Evolutionary conservation across 2,888 invertebrate species (phyloP), one percentile per base, ranked within the genome.

Genomic region (Drosophila mulleri): DNA sequence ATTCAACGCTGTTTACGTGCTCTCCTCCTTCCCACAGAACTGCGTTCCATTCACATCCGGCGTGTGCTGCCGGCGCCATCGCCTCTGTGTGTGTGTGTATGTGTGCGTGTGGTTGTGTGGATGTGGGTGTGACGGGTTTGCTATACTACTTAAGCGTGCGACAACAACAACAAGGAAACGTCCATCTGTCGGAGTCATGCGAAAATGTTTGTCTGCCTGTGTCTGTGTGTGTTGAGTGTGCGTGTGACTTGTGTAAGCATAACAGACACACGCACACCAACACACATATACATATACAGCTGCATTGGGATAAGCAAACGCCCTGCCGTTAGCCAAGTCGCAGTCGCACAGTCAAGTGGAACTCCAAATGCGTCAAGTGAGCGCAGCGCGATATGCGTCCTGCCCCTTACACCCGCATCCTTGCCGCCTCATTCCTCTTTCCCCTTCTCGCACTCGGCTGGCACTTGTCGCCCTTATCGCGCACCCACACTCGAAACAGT

Each of bases 1-100:
- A 85, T 85, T 85, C 84, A 87, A 85, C 84, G 84, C 87, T 82
- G 82, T 84, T 87, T 84, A 87, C 87, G 84, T 84, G 84, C 72
- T 72, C 72, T 60, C 67, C 60, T 61, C 75, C 20, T 6, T 11
- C 2, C 16, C 35, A 6, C 4, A 39, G 23, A 39, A 39, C 23
- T 53, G 53, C 53, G 39, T 37, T 41, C 66, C 53, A 57, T 42
- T 58, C 42, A 64, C 67, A 78, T 67, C 75, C 65, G 52, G 53
- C 44, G 60, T 66, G 57, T 58, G 57, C 58, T 71, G 66, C 53
- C 61, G 61, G 57, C 67, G 73, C 53, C 59, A 65, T 39, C 32
- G 58, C 45, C 29, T 67, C 11, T 23, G 12, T 67, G 35, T 39
- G 37, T 45, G 60, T 52, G 23, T 26, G 54, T 39, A 6, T 26